Evolutionary conservation across 2,797 vertebrate genomes (phyloP).

Genomic region (Momotus momota): DNA sequence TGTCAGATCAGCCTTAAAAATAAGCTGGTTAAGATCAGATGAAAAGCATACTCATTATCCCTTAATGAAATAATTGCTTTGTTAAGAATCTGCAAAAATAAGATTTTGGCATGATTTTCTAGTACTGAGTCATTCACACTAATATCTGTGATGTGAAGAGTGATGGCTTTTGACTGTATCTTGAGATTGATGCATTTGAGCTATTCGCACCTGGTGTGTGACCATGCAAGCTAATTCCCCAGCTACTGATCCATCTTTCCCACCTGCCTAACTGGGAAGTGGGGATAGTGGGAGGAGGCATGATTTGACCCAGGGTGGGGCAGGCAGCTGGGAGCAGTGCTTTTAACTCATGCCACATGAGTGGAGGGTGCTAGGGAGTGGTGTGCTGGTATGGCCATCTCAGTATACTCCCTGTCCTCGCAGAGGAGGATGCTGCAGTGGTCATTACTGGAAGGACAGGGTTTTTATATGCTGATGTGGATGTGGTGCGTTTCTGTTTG

Average conservation of each 20-base stretch:
- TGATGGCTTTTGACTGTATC: background rate
- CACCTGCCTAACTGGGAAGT: background rate
- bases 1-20: conserved; percentile 21
- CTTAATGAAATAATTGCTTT: conserved; percentile 60
- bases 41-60: conserved; percentile 20
- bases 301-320: background rate
- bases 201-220: background rate
- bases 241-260: rapidly evolving
- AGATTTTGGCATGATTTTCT: conserved; percentile 28
- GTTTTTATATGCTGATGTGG: background rate
- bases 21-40: background rate
- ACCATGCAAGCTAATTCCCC: background rate
- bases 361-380: background rate
- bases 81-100: conserved; percentile 29
- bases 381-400: background rate
- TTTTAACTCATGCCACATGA: background rate
- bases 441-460: rapidly evolving
- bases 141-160: background rate
- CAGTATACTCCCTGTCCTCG: rapidly evolving
- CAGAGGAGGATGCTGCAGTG: background rate
- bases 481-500: rapidly evolving
- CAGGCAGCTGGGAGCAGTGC: background rate
- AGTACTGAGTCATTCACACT: conserved; percentile 2
- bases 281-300: background rate
- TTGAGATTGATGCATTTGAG: background rate